A percentile compares a stretch with the other conserved stretches of the same genome.
These are phyloP conservation scores for Caenorhabditis uteleia DNA, from an alignment of 2,888 invertebrate genomes.

Conservation along the genomic window DNA sequence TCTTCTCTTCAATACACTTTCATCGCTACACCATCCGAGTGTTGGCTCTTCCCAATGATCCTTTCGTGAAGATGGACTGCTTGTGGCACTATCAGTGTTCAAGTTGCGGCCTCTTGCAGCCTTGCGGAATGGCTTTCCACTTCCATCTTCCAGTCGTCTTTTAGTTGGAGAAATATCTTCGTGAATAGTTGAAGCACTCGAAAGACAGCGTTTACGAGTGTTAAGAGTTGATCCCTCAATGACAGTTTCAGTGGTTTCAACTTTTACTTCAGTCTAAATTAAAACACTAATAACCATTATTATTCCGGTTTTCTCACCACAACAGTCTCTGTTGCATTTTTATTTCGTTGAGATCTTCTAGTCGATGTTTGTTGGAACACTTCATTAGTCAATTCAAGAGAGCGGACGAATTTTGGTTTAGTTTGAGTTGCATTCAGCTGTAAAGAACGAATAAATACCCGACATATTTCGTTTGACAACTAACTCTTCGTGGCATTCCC, in stretches of 20 bases:
- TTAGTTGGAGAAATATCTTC: slow-evolving; percentile 45
- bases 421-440: slow-evolving; percentile 14
- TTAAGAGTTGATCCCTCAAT: not conserved
- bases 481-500: slow-evolving; percentile 28
- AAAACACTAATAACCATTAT: not conserved
- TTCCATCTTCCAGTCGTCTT: slow-evolving; percentile 20
- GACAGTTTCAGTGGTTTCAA: not conserved
- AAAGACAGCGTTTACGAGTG: slow-evolving; percentile 56
- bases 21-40: slow-evolving; percentile 64
- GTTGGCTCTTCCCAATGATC: slow-evolving; percentile 59
- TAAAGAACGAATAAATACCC: not conserved
- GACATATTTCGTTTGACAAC: not conserved
- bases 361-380: slow-evolving; percentile 18
- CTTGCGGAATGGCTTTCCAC: slow-evolving; percentile 42
- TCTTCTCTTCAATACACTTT: slow-evolving; percentile 51
- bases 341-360: slow-evolving; percentile 19
- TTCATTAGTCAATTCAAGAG: slow-evolving; percentile 33
- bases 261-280: not conserved
- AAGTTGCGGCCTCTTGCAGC: slow-evolving; percentile 23
- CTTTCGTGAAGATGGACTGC: slow-evolving; percentile 26
- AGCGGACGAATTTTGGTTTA: slow-evolving; percentile 41
- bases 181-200: slow-evolving; percentile 49
- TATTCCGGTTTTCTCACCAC: not conserved
- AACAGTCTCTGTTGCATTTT: not conserved
- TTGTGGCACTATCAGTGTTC: slow-evolving; percentile 9